Evolutionary conservation across 2,113 vertebrate species (phyloP).

Genomic region (Abramis brama): DNA sequence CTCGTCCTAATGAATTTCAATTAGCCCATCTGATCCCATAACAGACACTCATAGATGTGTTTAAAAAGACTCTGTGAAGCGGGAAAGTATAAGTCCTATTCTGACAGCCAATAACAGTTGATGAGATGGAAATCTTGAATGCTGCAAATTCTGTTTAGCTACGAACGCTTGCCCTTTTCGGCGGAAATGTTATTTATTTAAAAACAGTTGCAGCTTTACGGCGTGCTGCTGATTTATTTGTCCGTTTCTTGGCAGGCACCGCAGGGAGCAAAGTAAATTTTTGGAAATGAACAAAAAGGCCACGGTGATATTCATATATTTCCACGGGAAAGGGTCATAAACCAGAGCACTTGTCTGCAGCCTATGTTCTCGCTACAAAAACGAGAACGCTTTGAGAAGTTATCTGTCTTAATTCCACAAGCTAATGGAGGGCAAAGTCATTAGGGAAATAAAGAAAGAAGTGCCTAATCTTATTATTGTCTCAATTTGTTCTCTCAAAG

Average conservation of each 20-base stretch:
- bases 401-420: slow-evolving; percentile 73
- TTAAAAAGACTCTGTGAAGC: slow-evolving; percentile 54
- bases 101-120: slow-evolving; percentile 53
- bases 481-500: slow-evolving; percentile 54
- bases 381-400: slow-evolving; percentile 56
- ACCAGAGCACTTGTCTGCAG: slow-evolving; percentile 16
- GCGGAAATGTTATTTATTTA: slow-evolving; percentile 46
- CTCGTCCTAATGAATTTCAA: slow-evolving; percentile 55
- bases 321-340: slow-evolving; percentile 16
- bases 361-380: slow-evolving; percentile 8
- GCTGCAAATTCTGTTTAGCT: slow-evolving; percentile 44
- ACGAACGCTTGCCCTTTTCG: slow-evolving; percentile 47
- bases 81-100: slow-evolving; percentile 53
- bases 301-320: slow-evolving; percentile 15
- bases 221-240: slow-evolving; percentile 36
- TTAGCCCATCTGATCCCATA: slow-evolving; percentile 43
- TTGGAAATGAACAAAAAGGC: slow-evolving; percentile 38
- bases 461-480: slow-evolving; percentile 67
- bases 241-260: slow-evolving; percentile 19
- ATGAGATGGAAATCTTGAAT: slow-evolving; percentile 50
- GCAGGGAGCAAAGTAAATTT: slow-evolving; percentile 27
- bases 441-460: slow-evolving; percentile 69
- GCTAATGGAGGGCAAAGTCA: slow-evolving; percentile 75
- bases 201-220: slow-evolving; percentile 42
- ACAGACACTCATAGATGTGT: slow-evolving; percentile 53